Evolutionary conservation across 2,888 invertebrate genomes (phyloP), one percentile per base, ranked within the genome.

Genomic region (Lepidocyrtinus sp.): DNA sequence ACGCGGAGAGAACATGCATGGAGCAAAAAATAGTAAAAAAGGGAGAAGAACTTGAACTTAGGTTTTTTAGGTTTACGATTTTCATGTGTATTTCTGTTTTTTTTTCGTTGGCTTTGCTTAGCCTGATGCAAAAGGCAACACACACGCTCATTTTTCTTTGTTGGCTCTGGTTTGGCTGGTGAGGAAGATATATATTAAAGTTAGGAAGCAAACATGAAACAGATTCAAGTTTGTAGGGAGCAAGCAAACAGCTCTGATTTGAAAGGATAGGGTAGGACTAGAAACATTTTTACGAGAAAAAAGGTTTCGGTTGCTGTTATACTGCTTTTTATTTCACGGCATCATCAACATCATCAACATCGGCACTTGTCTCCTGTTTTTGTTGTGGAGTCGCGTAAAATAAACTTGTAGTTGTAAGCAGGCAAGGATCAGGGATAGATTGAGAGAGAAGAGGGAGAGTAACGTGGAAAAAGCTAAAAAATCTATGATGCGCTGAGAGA

Each of bases 221-320:
- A 79, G 79, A 79, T 79, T 79, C 79, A 79, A 79, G 79, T 79
- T 79, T 79, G 79, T 79, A 69, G 73, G 73, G 79, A 79, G 79
- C 79, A 79, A 69, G 79, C 79, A 72, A 79, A 62, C 68, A 73
- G 79, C 62, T 68, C 73, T 74, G 77, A 78, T 72, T 72, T 72
- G 79, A 69, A 72, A 72, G 45, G 72, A 74, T 68, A 63, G 73
- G 63, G 9, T 17, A 72, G 36, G 67, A 72, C 62, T 63, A 36
- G 36, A 36, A 36, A 36, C 12, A 7, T 36, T 36, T 36, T 36
- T 36, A 61, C 62, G 45, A 25, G 68, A 21, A 59, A 62, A 67
- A 62, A 73, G 79, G 79, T 36, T 79, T 79, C 59, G 79, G 79
- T 79, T 72, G 72, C 64, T 73, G 64, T 46, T 55, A 63, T 65